Conservation (phyloP, 1,140 invertebrate genomes). For the Papilio helenus region DNA sequence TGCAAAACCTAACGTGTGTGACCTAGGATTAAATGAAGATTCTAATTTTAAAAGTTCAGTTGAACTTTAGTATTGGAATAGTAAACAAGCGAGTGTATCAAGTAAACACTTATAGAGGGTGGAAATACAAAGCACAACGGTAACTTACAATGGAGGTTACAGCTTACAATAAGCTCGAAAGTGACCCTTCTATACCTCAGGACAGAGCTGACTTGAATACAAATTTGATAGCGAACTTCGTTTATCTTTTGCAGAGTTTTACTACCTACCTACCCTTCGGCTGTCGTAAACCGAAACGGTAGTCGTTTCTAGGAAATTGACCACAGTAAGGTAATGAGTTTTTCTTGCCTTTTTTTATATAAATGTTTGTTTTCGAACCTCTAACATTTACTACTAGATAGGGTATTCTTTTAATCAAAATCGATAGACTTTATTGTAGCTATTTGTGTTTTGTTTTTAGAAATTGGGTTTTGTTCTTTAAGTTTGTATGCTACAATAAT, state of each 20-base stretch:
- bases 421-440: neutral
- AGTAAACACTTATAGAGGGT: neutral
- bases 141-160: conserved; percentile 20
- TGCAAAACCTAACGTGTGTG: too few species aligned
- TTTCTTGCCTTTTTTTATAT: conserved; percentile 20
- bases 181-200: conserved; percentile 49
- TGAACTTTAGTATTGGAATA: neutral
- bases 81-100: neutral
- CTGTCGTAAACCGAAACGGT: conserved; percentile 53
- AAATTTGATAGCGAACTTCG: conserved; percentile 54
- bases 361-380: conserved; percentile 10
- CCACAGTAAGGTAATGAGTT: conserved; percentile 33
- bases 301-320: conserved; percentile 32
- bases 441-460: neutral
- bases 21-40: too few species aligned
- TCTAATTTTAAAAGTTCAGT: neutral
- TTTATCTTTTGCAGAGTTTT: conserved; percentile 60
- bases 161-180: neutral
- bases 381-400: conserved; percentile 12
- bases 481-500: neutral
- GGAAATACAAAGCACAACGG: neutral
- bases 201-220: conserved; percentile 56
- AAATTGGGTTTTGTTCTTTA: neutral
- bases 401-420: neutral
- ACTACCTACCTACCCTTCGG: conserved; percentile 60